Conservation (phyloP, 2,888 invertebrate genomes). For the Pseudococcus jackbeardsleyi region DNA sequence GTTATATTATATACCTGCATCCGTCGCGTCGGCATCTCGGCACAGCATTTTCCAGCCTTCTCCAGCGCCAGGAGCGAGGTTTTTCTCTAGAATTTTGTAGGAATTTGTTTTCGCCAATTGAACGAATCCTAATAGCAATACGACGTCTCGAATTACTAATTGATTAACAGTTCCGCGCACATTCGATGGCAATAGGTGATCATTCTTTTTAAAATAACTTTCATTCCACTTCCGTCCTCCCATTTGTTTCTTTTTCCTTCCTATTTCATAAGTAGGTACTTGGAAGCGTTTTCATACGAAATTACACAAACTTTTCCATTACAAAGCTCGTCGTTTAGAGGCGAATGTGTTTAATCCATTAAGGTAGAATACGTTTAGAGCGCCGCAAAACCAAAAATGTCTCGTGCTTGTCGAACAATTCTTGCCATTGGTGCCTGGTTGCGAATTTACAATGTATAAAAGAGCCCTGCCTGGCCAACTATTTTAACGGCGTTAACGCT, state of each 20-base stretch:
- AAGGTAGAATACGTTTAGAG: constrained; percentile 55
- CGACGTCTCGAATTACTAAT: constrained; percentile 22
- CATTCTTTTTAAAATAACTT: constrained; percentile 32
- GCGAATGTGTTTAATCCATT: constrained; percentile 60
- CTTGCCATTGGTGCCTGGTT: neutral
- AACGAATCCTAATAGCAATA: neutral
- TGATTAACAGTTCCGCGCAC: neutral
- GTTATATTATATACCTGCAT: neutral
- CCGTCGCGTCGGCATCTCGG: neutral
- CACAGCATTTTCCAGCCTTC: no score
- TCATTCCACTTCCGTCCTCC: neutral
- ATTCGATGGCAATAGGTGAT: neutral
- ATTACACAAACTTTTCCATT: constrained; percentile 58
- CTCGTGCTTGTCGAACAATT: neutral
- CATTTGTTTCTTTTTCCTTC: neutral
- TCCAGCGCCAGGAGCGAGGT: no score
- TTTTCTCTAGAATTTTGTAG: neutral
- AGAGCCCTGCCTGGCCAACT: neutral
- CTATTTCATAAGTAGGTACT: neutral
- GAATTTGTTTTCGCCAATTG: neutral
- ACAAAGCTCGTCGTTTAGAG: constrained; percentile 55
- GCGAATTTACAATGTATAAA: constrained; percentile 22
- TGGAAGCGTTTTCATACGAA: constrained; percentile 49
- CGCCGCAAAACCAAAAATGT: constrained; percentile 49
- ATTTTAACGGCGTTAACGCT: no score